phyloP scores from a whole-genome alignment of 2,797 vertebrate genomes.

The Tamandua tetradactyla region DNA sequence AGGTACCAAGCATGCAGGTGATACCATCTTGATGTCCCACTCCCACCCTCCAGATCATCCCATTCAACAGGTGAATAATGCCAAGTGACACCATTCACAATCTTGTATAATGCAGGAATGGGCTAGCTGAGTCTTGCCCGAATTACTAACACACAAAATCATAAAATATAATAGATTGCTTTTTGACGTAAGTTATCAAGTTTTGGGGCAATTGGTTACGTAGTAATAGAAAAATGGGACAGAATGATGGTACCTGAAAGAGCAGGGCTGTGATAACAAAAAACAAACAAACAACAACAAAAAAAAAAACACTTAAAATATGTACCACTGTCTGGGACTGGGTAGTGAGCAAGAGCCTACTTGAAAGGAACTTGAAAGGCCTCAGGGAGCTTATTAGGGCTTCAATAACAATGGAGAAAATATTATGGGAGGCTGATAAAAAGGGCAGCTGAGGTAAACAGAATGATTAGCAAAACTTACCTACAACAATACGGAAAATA shows the following conservation, averaged over 20 bases:
- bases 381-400: constrained; percentile 2
- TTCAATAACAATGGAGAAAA: constrained; percentile 45
- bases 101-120: not conserved
- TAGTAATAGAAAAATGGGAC: not conserved
- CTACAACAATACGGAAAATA: constrained; percentile 41
- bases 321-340: not conserved
- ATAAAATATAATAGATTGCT: not conserved
- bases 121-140: not conserved
- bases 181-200: not conserved
- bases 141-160: constrained; percentile 26
- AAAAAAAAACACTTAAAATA: not conserved
- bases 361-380: not conserved
- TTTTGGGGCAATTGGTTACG: not conserved
- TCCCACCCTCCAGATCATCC: not conserved
- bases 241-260: not conserved
- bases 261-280: not conserved
- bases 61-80: not conserved
- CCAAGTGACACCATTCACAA: not conserved
- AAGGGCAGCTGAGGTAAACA: constrained; percentile 39
- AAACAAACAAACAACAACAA: no score
- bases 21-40: not conserved
- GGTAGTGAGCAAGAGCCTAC: not conserved
- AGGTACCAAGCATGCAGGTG: not conserved
- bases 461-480: constrained; percentile 48
- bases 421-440: constrained; percentile 34